These are phyloP conservation scores for Neogobius melanostomus DNA, from an alignment of 2,113 vertebrate genomes.

Conservation along the genomic window DNA sequence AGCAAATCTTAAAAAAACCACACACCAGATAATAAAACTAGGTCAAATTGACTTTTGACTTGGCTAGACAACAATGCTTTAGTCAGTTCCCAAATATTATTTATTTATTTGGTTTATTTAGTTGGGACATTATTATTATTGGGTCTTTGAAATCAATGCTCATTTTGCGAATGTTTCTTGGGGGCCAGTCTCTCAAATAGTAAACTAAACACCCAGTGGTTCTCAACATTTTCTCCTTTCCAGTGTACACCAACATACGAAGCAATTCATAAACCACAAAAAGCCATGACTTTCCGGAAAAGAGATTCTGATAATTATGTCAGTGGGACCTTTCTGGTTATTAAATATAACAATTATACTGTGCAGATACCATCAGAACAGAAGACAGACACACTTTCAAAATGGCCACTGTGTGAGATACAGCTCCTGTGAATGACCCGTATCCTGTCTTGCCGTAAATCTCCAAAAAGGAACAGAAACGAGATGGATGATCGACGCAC, in stretches of 20 bases:
- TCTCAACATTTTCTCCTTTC: too few species aligned
- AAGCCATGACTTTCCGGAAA: too few species aligned
- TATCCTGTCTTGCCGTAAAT: constrained; percentile 6
- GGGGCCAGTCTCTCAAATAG: constrained; percentile 9
- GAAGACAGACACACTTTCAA: constrained; percentile 29
- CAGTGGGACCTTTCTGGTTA: too few species aligned
- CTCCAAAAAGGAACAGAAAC: neutral
- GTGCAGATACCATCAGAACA: neutral
- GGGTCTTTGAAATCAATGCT: neutral
- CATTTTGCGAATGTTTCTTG: neutral
- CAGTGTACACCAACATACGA: too few species aligned
- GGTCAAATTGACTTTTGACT: neutral
- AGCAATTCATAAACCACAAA: too few species aligned
- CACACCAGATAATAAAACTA: neutral
- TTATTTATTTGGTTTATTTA: too few species aligned
- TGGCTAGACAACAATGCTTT: neutral
- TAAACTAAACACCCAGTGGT: too few species aligned
- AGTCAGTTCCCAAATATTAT: neutral
- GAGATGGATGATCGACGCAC: neutral
- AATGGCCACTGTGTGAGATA: neutral
- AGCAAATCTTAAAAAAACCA: too few species aligned
- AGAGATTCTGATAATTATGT: too few species aligned
- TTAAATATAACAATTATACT: too few species aligned
- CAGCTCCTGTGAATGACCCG: constrained; percentile 4
- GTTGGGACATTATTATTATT: neutral